Percentiles rank a stretch among this genome's conserved stretches.
These are phyloP conservation scores for Channa striata DNA, from an alignment of 2,797 vertebrate species.

Conservation along the genomic window DNA sequence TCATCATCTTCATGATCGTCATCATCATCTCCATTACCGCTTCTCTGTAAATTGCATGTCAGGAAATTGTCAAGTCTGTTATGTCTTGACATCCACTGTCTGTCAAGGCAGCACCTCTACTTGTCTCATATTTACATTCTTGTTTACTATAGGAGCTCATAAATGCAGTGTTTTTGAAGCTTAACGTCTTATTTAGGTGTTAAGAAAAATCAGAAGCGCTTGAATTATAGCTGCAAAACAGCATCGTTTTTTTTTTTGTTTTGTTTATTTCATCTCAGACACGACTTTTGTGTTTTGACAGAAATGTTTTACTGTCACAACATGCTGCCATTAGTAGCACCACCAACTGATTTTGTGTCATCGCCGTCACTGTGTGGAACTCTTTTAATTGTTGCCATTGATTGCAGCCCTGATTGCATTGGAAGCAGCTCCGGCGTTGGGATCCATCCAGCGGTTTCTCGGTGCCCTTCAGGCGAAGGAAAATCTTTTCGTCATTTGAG, in stretches of 20 bases:
- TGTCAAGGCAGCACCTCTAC: not conserved
- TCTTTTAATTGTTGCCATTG: constrained; percentile 68
- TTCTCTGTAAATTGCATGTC: constrained; percentile 48
- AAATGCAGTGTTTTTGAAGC: not conserved
- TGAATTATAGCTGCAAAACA: not conserved
- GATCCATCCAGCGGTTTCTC: constrained; percentile 33
- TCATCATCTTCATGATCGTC: constrained; percentile 36
- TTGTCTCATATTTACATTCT: constrained; percentile 1
- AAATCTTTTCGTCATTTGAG: constrained; percentile 63
- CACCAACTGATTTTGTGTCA: constrained; percentile 57
- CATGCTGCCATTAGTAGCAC: constrained; percentile 32
- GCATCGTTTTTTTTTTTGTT: no score
- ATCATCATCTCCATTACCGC: constrained; percentile 29
- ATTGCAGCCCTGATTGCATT: constrained; percentile 55
- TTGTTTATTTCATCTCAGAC: no score
- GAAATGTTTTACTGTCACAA: not conserved
- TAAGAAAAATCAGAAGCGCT: not conserved
- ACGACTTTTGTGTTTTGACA: not conserved
- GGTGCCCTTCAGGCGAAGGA: constrained; percentile 46
- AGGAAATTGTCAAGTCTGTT: constrained; percentile 38
- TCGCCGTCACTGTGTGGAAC: constrained; percentile 50
- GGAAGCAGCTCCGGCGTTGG: constrained; percentile 40
- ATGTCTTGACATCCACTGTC: constrained; percentile 31
- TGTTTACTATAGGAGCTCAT: constrained; percentile 2
- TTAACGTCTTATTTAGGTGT: not conserved